These are phyloP conservation scores for Cladopsammia gracilis DNA, from an alignment of 64 coral and sea anemone genomes.

Conservation along the genomic window DNA sequence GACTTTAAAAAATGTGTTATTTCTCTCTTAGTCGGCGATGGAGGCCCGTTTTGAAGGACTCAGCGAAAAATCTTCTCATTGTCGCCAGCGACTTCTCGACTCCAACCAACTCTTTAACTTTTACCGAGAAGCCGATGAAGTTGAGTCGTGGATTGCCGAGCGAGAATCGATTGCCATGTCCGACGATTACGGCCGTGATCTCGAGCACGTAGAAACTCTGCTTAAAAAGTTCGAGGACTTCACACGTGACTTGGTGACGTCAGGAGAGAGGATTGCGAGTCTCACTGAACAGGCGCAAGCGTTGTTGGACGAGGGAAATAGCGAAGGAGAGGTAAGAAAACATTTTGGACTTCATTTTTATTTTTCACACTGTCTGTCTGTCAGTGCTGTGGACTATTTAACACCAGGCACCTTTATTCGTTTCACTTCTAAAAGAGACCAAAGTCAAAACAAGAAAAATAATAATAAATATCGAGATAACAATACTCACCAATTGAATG, in stretches of 20 bases:
- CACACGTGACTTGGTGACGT: constrained; percentile 92
- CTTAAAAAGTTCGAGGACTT: constrained; percentile 96
- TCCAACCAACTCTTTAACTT: constrained; percentile 80
- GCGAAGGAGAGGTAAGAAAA: constrained; percentile 72
- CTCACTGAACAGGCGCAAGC: constrained; percentile 81
- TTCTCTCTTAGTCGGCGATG: constrained; percentile 55
- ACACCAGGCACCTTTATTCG: not conserved
- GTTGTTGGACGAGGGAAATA: constrained; percentile 78
- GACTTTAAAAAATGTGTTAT: not conserved
- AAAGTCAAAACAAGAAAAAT: too few relatives aligned
- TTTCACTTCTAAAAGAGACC: not conserved
- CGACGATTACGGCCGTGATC: constrained; percentile 92
- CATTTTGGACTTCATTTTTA: not conserved
- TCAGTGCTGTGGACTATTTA: not conserved
- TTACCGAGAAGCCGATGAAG: constrained; percentile 86
- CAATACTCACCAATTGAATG: too few relatives aligned
- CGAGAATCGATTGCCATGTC: constrained; percentile 81
- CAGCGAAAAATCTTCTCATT: constrained; percentile 53
- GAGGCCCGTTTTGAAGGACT: constrained; percentile 79
- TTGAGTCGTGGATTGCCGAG: constrained; percentile 92
- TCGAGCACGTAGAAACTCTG: constrained; percentile 95
- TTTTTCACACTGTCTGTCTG: not conserved
- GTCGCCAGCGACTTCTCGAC: constrained; percentile 77
- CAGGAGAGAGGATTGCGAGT: constrained; percentile 83
- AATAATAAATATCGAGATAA: too few relatives aligned